These are phyloP conservation scores for Musca domestica DNA, from an alignment of 1,140 invertebrate genomes.

Conservation along the genomic window DNA sequence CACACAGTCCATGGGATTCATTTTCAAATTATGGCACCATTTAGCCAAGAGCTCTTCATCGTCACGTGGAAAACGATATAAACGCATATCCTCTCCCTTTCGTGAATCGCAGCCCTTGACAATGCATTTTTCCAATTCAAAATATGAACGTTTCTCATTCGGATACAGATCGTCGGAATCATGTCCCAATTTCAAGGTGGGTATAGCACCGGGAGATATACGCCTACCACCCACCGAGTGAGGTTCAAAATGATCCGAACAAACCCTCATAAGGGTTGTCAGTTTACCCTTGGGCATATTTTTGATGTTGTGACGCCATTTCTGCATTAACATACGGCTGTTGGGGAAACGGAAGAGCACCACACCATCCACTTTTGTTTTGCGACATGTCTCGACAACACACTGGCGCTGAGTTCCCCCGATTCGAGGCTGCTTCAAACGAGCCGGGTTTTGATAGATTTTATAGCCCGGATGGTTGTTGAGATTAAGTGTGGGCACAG, in stretches of 20 bases:
- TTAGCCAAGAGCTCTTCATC: slow-evolving; percentile 49
- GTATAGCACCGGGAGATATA: slow-evolving; percentile 42
- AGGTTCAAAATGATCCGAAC: slow-evolving; percentile 44
- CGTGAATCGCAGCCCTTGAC: slow-evolving; percentile 38
- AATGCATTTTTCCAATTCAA: slow-evolving; percentile 39
- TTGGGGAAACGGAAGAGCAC: slow-evolving; percentile 47
- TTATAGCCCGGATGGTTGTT: slow-evolving; percentile 44
- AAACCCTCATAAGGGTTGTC: slow-evolving; percentile 31
- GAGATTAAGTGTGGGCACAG: slow-evolving; percentile 45
- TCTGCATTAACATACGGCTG: slow-evolving; percentile 40
- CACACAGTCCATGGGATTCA: slow-evolving; percentile 44
- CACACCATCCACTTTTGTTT: slow-evolving; percentile 41
- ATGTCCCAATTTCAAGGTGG: slow-evolving; percentile 45
- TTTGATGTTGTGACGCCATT: slow-evolving; percentile 47
- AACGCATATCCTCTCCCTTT: slow-evolving; percentile 42
- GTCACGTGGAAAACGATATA: slow-evolving; percentile 46
- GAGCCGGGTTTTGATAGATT: slow-evolving; percentile 48
- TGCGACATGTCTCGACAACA: slow-evolving; percentile 44
- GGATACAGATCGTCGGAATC: slow-evolving; percentile 43
- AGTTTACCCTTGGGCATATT: slow-evolving; percentile 12
- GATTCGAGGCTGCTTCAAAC: slow-evolving; percentile 41
- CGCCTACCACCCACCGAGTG: slow-evolving; percentile 45
- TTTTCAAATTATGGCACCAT: slow-evolving; percentile 50
- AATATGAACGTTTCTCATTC: slow-evolving; percentile 45
- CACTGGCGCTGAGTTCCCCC: slow-evolving; percentile 44